Conservation (phyloP, 2,113 vertebrate genomes). For the Siphamia tubifer region DNA sequence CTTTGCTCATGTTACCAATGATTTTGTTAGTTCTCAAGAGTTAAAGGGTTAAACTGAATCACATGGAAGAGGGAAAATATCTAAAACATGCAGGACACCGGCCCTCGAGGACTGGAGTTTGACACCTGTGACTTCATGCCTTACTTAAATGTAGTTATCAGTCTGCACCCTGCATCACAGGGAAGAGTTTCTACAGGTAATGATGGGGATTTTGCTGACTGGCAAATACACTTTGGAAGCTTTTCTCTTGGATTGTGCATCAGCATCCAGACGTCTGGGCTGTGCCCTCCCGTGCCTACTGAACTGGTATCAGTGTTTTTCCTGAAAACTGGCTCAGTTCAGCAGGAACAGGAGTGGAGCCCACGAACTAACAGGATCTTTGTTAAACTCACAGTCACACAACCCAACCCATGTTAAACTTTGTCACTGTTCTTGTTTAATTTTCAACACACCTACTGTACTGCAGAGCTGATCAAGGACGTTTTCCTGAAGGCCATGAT, state of each 20-base stretch:
- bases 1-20: too few relatives aligned
- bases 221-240: not conserved
- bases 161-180: too few relatives aligned
- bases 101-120: too few relatives aligned
- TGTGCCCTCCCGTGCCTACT: slow-evolving; percentile 84
- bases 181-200: too few relatives aligned
- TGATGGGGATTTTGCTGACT: too few relatives aligned
- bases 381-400: slow-evolving; percentile 13
- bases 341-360: slow-evolving; percentile 86
- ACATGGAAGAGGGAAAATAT: too few relatives aligned
- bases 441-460: not conserved
- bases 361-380: slow-evolving; percentile 20
- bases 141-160: too few relatives aligned
- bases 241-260: not conserved
- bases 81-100: too few relatives aligned
- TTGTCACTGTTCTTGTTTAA: not conserved
- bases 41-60: too few relatives aligned
- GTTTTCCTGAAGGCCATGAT: slow-evolving; percentile 29
- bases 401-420: not conserved
- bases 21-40: too few relatives aligned
- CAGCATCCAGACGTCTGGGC: slow-evolving; percentile 37
- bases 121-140: too few relatives aligned
- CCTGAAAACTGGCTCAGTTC: slow-evolving; percentile 85
- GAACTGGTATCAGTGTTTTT: slow-evolving; percentile 85
- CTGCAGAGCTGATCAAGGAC: not conserved